Evolutionary conservation across 2,797 vertebrate species (phyloP).

Genomic region (Coranthus polyacanthus): DNA sequence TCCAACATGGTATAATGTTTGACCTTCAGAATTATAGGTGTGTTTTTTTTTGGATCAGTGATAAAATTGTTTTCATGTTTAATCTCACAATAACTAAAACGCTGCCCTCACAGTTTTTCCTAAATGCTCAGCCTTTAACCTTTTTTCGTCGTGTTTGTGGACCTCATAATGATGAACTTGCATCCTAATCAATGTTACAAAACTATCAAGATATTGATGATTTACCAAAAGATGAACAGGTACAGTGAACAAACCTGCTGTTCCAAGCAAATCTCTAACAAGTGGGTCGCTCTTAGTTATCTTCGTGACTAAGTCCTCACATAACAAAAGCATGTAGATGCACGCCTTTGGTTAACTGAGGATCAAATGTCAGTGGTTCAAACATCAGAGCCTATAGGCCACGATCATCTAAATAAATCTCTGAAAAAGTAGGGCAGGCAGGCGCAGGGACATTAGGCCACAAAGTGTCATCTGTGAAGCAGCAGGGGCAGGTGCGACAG

Average conservation of each 20-base stretch:
- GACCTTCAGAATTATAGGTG: slow-evolving; percentile 12
- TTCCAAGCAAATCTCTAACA: not conserved
- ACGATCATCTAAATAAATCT: slow-evolving; percentile 29
- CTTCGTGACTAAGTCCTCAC: slow-evolving; percentile 27
- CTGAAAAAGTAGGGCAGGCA: slow-evolving; percentile 6
- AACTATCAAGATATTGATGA: not conserved
- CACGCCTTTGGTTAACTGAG: not conserved
- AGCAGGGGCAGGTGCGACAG: slow-evolving; percentile 45
- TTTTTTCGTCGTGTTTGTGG: too few relatives aligned
- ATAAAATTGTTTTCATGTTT: not conserved
- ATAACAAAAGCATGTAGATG: slow-evolving; percentile 10
- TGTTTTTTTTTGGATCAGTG: not conserved
- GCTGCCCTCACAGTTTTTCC: not conserved
- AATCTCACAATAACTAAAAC: not conserved
- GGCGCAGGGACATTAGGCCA: slow-evolving; percentile 1
- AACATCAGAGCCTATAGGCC: slow-evolving; percentile 5
- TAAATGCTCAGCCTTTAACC: too few relatives aligned
- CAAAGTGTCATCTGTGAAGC: slow-evolving; percentile 51
- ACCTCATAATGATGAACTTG: too few relatives aligned
- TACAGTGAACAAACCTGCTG: not conserved
- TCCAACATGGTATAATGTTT: slow-evolving; percentile 4
- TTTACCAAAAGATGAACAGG: not conserved
- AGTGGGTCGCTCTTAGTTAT: not conserved
- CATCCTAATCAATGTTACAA: too few relatives aligned
- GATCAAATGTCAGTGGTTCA: slow-evolving; percentile 43